Base-by-base conservation (phyloP, 2,888 invertebrate species). In the Heterodera filipjevi region DNA sequence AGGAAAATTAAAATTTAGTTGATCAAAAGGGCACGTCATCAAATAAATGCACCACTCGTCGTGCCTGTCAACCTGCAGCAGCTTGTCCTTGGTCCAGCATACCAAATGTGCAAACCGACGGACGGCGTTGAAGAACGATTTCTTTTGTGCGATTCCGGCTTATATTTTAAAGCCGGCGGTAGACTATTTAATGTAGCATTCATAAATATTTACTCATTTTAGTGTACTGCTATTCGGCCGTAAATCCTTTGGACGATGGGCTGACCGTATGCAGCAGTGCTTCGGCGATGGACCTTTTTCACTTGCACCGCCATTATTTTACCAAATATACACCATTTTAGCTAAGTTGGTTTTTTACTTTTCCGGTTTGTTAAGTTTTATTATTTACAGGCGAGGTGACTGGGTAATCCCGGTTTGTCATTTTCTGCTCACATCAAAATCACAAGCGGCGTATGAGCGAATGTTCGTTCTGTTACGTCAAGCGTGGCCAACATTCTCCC, bases 221-320 rank as follows among this genome's bases (percentile, higher is more conserved):
- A 49, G 49, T 16, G 19, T 49, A 16, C 19, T 49, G 16, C 12
- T 49, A 3, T 49, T 49, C 19, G 49, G 39, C 10, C 72, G 59
- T 22, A 12, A 8, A 0, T 53, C 75, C 10, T 33, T 35, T 6
- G 66, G 49, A 5, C 22, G 33, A 12, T 77, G 77, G 77, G 59
- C 59, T 19, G 46, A 77, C 27, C 59, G 35, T 19, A 59, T 77
- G 53, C 78, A 76, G 32, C n/a, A 76, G 1, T 30, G 32, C 27
- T 77, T 30, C 33, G 76, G 76, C 10, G 77, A 77, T 44, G 77
- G 77, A 5, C 78, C 77, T 1, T 77, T 77, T 22, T 33, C 33
- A 1, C 14, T 77, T 5, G 44, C 66, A 3, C 77, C 77, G 10
- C 76, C 76, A 14, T 59, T 76, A 10, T 76, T 76, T 32, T 35